Conservation (phyloP, 92 coral and sea anemone genomes). For the Phenganax stokvisi region DNA sequence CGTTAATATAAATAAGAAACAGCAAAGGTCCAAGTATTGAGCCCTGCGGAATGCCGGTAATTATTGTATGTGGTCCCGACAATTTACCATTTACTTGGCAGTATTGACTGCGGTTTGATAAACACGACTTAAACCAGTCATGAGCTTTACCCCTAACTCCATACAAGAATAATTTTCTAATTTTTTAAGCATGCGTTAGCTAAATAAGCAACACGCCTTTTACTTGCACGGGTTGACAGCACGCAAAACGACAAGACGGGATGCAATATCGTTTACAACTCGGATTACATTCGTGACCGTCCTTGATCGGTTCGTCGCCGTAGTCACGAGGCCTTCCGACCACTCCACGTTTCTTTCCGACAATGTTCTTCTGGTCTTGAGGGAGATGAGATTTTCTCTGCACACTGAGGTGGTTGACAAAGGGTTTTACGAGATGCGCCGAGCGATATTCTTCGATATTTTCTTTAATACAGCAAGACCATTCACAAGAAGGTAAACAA, state of each 20-base stretch:
- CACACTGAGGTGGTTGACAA: constrained; percentile 43
- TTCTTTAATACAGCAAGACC: constrained; percentile 73
- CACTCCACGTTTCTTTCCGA: neutral
- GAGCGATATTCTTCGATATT: constrained; percentile 42
- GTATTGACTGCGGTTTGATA: too few species aligned
- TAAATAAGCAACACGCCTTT: neutral
- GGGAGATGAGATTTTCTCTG: constrained; percentile 46
- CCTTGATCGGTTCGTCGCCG: constrained; percentile 42
- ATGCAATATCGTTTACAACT: constrained; percentile 64
- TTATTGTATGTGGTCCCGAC: too few species aligned
- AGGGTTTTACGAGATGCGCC: constrained; percentile 61
- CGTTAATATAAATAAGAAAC: too few species aligned
- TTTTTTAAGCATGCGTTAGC: neutral
- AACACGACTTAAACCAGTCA: too few species aligned
- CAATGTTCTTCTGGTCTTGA: neutral
- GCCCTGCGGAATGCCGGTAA: too few species aligned
- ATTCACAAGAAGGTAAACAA: constrained; percentile 79
- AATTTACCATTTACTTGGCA: too few species aligned
- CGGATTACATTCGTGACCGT: constrained; percentile 53
- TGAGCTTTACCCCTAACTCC: too few species aligned
- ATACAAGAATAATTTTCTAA: too few species aligned
- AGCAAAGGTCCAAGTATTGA: too few species aligned
- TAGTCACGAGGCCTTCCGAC: constrained; percentile 9
- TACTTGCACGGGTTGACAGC: constrained; percentile 61
- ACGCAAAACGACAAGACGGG: constrained; percentile 83